Percentiles rank a stretch among this genome's conserved stretches.
phyloP scores from a whole-genome alignment of 2,888 invertebrate genomes.

The Acrocera orbiculus region DNA sequence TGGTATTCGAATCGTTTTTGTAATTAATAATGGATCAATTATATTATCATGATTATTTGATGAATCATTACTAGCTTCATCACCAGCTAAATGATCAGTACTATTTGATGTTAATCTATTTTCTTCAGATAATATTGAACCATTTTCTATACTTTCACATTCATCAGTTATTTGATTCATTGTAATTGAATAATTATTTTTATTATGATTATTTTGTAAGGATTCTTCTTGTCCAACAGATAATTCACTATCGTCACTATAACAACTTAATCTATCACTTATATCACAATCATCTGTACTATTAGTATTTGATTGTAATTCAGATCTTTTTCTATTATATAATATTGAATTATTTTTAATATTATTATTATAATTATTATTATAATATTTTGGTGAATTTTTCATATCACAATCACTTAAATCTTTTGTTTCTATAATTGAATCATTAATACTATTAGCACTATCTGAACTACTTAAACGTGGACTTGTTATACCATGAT shows the following conservation, averaged over 20 bases:
- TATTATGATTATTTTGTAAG: not conserved
- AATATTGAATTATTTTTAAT: not conserved
- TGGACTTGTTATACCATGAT: constrained; percentile 24
- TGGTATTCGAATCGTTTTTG: constrained; percentile 15
- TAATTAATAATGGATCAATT: constrained; percentile 17
- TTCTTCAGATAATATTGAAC: constrained; percentile 10
- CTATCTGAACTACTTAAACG: constrained; percentile 15
- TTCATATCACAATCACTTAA: not conserved
- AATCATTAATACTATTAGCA: constrained; percentile 1
- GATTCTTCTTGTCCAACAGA: constrained; percentile 57
- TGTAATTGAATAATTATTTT: constrained; percentile 1
- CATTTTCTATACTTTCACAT: constrained; percentile 11
- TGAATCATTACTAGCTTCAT: constrained; percentile 11
- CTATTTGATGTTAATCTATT: constrained; percentile 3
- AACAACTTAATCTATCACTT: constrained; percentile 41
- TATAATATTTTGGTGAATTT: not conserved
- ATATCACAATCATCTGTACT: constrained; percentile 13
- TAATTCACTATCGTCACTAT: constrained; percentile 61
- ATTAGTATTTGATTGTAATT: not conserved
- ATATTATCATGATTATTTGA: constrained; percentile 6
- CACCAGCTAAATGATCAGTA: constrained; percentile 5
- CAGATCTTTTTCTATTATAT: too few relatives aligned
- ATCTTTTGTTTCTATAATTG: not conserved
- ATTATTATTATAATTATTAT: constrained; percentile 1
- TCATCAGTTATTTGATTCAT: constrained; percentile 4